phyloP scores from a whole-genome alignment of 2,797 vertebrate genomes.

The Pangasius krempfi region DNA sequence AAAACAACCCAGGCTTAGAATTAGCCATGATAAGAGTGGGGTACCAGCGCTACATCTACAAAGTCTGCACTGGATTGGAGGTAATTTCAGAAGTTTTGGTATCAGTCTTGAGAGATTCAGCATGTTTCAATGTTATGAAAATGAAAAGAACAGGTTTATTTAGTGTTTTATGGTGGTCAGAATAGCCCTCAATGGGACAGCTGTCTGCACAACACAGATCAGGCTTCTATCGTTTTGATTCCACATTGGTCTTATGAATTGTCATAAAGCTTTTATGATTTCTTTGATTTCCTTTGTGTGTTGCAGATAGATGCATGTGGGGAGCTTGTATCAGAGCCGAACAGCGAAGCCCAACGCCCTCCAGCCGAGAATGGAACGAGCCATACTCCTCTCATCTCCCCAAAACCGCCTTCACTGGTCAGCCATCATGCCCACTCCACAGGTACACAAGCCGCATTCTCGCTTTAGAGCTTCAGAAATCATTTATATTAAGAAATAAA shows the following conservation, averaged over 20 bases:
- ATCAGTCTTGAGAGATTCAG: neutral
- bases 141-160: neutral
- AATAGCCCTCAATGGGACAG: neutral
- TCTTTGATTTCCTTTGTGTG: constrained; percentile 12
- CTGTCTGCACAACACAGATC: neutral
- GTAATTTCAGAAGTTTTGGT: constrained; percentile 51
- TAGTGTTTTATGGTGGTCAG: neutral
- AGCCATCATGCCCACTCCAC: constrained; percentile 84
- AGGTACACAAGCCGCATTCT: constrained; percentile 71
- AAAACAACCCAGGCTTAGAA: constrained; percentile 13
- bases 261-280: neutral
- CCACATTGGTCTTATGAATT: neutral
- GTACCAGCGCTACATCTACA: constrained; percentile 72
- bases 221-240: neutral
- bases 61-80: constrained; percentile 67
- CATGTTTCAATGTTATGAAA: neutral
- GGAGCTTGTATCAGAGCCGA: constrained; percentile 82
- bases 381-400: constrained; percentile 80
- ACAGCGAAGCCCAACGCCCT: constrained; percentile 78
- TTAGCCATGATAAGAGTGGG: constrained; percentile 75
- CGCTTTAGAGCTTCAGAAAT: neutral
- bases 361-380: constrained; percentile 93
- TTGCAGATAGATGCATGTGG: constrained; percentile 83
- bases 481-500: neutral
- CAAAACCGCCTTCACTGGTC: constrained; percentile 84